Percentiles rank a stretch among this genome's conserved stretches.
phyloP scores from a whole-genome alignment of 2,888 invertebrate genomes.

The Synergus umbraculus region DNA sequence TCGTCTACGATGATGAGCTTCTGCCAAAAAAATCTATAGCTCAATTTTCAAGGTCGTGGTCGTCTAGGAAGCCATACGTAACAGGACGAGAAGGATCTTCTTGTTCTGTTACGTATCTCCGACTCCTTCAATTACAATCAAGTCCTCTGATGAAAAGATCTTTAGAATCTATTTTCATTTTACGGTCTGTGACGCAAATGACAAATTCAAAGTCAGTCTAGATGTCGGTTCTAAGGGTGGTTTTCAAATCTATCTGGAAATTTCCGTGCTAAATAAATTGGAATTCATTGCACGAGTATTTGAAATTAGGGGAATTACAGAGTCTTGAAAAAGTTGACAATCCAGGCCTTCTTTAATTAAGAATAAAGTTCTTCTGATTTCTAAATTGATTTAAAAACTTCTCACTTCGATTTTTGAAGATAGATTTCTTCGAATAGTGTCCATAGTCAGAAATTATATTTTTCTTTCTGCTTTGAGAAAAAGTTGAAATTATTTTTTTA shows the following conservation, averaged over 20 bases:
- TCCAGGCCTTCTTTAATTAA: neutral
- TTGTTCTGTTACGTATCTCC: conserved; percentile 20
- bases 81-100: conserved; percentile 42
- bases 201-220: neutral
- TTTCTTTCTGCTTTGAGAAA: neutral
- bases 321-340: neutral
- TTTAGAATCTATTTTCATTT: conserved; percentile 35
- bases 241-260: conserved; percentile 20
- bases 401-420: neutral
- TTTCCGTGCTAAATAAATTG: neutral
- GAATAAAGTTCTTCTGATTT: neutral
- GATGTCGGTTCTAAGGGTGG: conserved; percentile 24
- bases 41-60: conserved; percentile 52
- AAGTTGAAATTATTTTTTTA: neutral
- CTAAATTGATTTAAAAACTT: neutral
- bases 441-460: neutral
- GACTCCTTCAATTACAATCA: conserved; percentile 37
- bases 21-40: conserved; percentile 66
- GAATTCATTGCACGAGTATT: neutral
- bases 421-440: neutral
- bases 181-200: conserved; percentile 23
- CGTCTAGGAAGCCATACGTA: conserved; percentile 48
- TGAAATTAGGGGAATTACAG: neutral
- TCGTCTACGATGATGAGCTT: conserved; percentile 48
- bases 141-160: conserved; percentile 19